Evolutionary conservation across 1,140 invertebrate genomes (phyloP).

Genomic region (Nephotettix cincticeps): DNA sequence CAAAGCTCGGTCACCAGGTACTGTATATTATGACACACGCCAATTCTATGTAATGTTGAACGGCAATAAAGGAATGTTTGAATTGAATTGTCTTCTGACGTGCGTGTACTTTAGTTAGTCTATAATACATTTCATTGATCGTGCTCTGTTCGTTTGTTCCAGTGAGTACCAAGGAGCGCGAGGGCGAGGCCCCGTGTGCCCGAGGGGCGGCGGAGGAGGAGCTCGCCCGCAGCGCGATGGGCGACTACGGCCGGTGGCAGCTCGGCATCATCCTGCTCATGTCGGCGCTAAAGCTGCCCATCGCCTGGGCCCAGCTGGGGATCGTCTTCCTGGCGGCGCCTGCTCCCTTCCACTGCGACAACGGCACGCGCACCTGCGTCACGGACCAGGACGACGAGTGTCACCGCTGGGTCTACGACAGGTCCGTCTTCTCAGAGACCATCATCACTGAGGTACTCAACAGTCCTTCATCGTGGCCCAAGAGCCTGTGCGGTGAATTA

Average conservation of each 20-base stretch:
- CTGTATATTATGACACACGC: too few relatives aligned
- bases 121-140: too few relatives aligned
- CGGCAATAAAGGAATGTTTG: too few relatives aligned
- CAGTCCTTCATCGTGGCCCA: too few relatives aligned
- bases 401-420: conserved; percentile 59
- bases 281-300: conserved; percentile 62
- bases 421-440: conserved; percentile 63
- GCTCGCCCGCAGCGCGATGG: conserved; percentile 49
- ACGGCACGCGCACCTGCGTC: conserved; percentile 19
- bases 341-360: conserved; percentile 56
- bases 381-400: conserved; percentile 47
- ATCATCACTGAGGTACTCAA: conserved; percentile 66
- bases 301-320: conserved; percentile 65
- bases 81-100: too few relatives aligned
- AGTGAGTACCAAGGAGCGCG: neutral
- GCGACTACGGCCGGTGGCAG: conserved; percentile 60
- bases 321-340: conserved; percentile 65
- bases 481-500: too few relatives aligned
- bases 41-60: too few relatives aligned
- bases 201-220: conserved; percentile 3
- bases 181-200: neutral
- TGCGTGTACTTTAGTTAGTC: too few relatives aligned
- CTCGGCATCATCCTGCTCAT: conserved; percentile 61
- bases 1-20: too few relatives aligned
- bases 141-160: neutral